phyloP scores from a whole-genome alignment of 2,888 invertebrate genomes.

The Ptychoptera contaminata region DNA sequence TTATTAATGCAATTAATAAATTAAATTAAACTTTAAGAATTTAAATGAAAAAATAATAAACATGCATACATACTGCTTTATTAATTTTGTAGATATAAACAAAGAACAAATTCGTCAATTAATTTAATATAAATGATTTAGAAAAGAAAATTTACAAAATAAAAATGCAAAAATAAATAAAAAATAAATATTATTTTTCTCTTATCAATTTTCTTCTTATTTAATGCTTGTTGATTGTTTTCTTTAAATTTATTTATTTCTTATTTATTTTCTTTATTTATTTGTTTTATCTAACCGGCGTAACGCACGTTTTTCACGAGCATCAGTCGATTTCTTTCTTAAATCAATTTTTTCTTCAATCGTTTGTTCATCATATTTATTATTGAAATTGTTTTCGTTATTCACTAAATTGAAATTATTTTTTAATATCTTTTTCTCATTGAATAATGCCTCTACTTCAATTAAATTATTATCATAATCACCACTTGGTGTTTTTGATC shows the following conservation, averaged over 20 bases:
- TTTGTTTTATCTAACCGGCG: constrained; percentile 30
- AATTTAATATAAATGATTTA: too few relatives aligned
- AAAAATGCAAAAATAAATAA: constrained; percentile 4
- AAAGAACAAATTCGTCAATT: constrained; percentile 14
- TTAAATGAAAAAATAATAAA: constrained; percentile 3
- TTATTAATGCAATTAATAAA: neutral
- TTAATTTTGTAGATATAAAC: constrained; percentile 4
- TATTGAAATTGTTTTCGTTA: too few relatives aligned
- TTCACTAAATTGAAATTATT: too few relatives aligned
- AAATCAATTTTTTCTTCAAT: too few relatives aligned
- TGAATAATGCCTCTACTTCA: too few relatives aligned
- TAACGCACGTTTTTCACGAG: too few relatives aligned
- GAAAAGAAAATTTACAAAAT: too few relatives aligned
- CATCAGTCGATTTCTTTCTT: too few relatives aligned
- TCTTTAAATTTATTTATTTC: constrained; percentile 8
- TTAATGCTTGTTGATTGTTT: constrained; percentile 6
- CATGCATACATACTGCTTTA: constrained; percentile 12
- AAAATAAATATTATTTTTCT: constrained; percentile 8
- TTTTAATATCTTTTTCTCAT: too few relatives aligned
- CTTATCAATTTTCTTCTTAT: constrained; percentile 7
- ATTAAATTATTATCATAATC: too few relatives aligned
- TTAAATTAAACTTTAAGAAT: too few relatives aligned
- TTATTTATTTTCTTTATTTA: constrained; percentile 26
- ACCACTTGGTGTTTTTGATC: neutral
- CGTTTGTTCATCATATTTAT: too few relatives aligned